Evolutionary conservation across 2,113 vertebrate species (phyloP).

Genomic region (Lipotes vexillifer): DNA sequence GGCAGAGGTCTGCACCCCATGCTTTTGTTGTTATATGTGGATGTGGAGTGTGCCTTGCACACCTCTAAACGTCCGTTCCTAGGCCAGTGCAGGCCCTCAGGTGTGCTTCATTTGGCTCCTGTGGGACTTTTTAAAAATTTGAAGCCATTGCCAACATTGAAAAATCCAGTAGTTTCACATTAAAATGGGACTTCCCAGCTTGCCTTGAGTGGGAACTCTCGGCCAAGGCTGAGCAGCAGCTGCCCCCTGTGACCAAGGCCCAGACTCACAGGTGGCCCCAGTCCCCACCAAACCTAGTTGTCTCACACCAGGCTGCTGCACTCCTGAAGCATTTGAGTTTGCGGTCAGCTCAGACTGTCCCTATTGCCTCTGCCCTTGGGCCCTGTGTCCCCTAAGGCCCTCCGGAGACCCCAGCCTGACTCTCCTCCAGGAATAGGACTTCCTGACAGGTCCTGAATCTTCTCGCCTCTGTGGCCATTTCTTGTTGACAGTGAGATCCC

Average conservation of each 20-base stretch:
- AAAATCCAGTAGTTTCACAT: not conserved
- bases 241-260: not conserved
- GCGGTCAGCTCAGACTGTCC: not conserved
- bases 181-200: conserved; percentile 18
- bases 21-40: not conserved
- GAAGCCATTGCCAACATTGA: not conserved
- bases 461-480: not conserved
- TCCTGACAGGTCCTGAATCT: not conserved
- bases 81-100: not conserved
- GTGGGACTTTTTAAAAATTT: not conserved
- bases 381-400: not conserved
- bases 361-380: not conserved
- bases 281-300: not conserved
- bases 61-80: not conserved
- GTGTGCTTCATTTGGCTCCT: not conserved
- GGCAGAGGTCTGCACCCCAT: not conserved
- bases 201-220: not conserved
- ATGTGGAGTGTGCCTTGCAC: not conserved
- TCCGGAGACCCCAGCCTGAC: not conserved
- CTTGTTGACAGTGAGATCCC: not conserved
- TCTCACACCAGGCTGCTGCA: not conserved
- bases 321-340: not conserved
- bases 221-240: not conserved
- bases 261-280: not conserved
- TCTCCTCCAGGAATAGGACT: not conserved